A percentile compares a stretch with the other conserved stretches of the same genome.
phyloP scores from a whole-genome alignment of 2,113 vertebrate genomes.

The Lathamus discolor region DNA sequence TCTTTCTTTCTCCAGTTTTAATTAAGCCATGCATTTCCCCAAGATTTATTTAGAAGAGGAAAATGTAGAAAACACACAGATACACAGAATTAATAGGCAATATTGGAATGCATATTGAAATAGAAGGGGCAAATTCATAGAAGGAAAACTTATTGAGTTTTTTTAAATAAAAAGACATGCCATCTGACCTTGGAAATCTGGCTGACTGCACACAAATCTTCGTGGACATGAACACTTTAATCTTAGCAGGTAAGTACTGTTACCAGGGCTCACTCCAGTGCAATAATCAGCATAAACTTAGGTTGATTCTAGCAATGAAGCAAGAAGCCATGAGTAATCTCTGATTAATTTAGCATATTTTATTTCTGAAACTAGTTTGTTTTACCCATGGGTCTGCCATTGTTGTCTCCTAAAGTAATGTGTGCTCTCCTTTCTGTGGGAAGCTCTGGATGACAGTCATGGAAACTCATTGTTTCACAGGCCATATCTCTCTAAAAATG shows the following conservation, averaged over 20 bases:
- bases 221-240: not conserved
- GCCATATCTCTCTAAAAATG: not conserved
- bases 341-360: not conserved
- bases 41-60: not conserved
- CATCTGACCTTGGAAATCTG: not conserved
- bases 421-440: not conserved
- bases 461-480: not conserved
- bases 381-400: not conserved
- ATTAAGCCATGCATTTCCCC: not conserved
- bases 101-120: not conserved
- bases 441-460: constrained; percentile 11
- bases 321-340: not conserved
- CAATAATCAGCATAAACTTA: not conserved
- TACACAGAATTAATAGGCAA: not conserved
- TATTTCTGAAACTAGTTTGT: not conserved
- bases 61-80: not conserved
- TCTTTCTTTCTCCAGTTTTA: not conserved
- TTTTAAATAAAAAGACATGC: not conserved
- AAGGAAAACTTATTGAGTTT: not conserved
- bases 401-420: not conserved
- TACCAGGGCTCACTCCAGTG: not conserved
- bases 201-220: not conserved
- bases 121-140: not conserved
- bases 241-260: not conserved
- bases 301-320: not conserved